Evolutionary conservation across 2,888 invertebrate genomes (phyloP), one percentile per base, ranked within the genome.

Genomic region (Pediacus dermestoides): DNA sequence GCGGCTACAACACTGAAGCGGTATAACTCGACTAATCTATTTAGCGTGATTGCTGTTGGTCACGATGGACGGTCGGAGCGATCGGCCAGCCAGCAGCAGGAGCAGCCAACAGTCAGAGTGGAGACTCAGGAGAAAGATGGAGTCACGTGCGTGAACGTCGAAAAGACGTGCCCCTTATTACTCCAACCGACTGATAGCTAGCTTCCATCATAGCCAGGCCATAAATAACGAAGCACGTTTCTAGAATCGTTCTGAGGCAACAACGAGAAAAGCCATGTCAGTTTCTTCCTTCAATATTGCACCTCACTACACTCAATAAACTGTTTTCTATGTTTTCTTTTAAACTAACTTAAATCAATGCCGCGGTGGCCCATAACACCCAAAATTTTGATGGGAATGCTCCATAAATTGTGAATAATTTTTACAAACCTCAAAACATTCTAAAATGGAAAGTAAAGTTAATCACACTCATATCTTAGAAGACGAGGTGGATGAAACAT

Each of bases 181-280:
- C 39, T 39, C 37, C 37, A 35, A 38, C 27, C 37, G 42, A 39
- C 45, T 45, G 18, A 36, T 37, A 35, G 36, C 36, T 33, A 28
- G 26, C 39, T 38, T 39, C 38, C 42, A 46, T 46, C 42, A 46
- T 42, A 37, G 31, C n/a, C 15, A 13, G 27, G 30, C 35, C 45
- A 41, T 46, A 46, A 46, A 46, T 46, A 41, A 46, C 42, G 32
- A 42, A 46, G 39, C 39, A 46, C 45, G 42, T 46, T 39, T 37
- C 37, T 39, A 36, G 39, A 39, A 42, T 46, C 42, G 42, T 42
- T 42, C 31, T 41, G 34, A 42, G 39, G 42, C 42, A 42, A 39
- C 27, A 10, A 23, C 9, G 9, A 23, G 23, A 18, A 18, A 8
- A 8, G 8, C 18, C 8, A 23, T 23, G 23, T 23, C 23, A 23